Evolutionary conservation across 2,888 invertebrate species (phyloP), one percentile per base, ranked within the genome.

Genomic region (Galerucella calmariensis): DNA sequence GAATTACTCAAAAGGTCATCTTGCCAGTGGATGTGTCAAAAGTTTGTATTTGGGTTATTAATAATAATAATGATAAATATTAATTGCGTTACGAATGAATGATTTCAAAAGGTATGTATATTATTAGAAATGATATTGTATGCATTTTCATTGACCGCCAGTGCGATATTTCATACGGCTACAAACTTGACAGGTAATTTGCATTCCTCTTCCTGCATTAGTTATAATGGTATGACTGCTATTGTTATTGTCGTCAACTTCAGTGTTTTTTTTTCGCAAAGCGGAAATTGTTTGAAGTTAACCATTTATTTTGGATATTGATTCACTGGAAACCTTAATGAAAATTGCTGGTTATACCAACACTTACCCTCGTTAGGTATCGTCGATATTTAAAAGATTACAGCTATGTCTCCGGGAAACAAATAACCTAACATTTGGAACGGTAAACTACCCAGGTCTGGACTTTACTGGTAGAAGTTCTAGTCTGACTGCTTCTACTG

Each of bases 41-140:
- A 76, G 72, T 75, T 66, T 72, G 74, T 78, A 78, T 79, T 79
- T 78, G 75, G 80, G 79, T 79, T 79, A 81, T 81, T 80, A 80
- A 81, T 81, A 81, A 81, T 79, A 81, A 78, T 77, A 79, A 77
- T 72, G 68, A 72, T 67, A 75, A 74, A 75, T 73, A 73, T 73
- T 73, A 69, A 73, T 73, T 69, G 63, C 66, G 73, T 73, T 68
- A 65, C 73, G 73, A 69, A 65, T 73, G 73, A 68, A 59, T 73
- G 73, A 69, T 58, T 73, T 69, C 69, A 63, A 69, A 69, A 69
- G 62, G 69, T 62, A 69, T 63, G 69, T 69, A 63, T 69, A 69
- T 69, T 69, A 69, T 69, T 69, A 69, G 69, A 69, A 69, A 69
- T 69, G 69, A 69, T 69, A 69, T 69, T 69, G 69, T 69, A 53